Evolutionary conservation across 2,113 vertebrate genomes (phyloP).

Genomic region (Alligator mississippiensis): DNA sequence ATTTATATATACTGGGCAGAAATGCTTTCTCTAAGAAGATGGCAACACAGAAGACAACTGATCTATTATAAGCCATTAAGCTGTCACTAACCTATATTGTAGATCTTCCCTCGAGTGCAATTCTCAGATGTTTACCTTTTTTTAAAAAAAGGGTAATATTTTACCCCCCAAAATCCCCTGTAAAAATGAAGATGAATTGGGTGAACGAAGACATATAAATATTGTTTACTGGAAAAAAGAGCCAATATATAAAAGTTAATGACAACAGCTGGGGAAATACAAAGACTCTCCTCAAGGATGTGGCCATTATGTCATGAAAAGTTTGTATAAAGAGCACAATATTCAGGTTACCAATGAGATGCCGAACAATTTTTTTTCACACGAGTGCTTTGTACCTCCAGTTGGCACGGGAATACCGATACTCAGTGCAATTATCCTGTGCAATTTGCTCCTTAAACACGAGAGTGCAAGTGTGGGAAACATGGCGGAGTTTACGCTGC

Average conservation of each 20-base stretch:
- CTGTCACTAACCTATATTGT: conserved; percentile 57
- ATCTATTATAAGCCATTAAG: conserved; percentile 68
- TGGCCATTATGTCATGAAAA: conserved; percentile 47
- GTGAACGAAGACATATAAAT: conserved; percentile 55
- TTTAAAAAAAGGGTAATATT: conserved; percentile 38
- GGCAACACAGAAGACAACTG: conserved; percentile 57
- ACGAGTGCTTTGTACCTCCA: background rate
- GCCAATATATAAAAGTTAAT: conserved; percentile 61
- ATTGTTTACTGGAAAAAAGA: conserved; percentile 48
- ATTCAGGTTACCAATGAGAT: conserved; percentile 16
- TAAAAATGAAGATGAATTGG: conserved; percentile 66
- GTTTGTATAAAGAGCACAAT: conserved; percentile 31
- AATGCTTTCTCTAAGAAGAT: conserved; percentile 47
- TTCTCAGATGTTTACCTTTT: conserved; percentile 59
- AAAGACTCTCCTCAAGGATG: conserved; percentile 37
- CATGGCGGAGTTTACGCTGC: accelerated
- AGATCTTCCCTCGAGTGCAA: conserved; percentile 55
- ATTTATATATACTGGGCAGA: conserved; percentile 7
- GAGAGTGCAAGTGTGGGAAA: background rate
- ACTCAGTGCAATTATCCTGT: conserved; percentile 10
- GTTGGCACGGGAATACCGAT: background rate
- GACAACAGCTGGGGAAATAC: conserved; percentile 57
- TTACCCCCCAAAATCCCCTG: conserved; percentile 52
- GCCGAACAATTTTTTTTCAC: conserved; percentile 20
- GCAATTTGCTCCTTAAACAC: background rate